Evolutionary conservation across 2,113 vertebrate species (phyloP).

Genomic region (Enhydra lutris): DNA sequence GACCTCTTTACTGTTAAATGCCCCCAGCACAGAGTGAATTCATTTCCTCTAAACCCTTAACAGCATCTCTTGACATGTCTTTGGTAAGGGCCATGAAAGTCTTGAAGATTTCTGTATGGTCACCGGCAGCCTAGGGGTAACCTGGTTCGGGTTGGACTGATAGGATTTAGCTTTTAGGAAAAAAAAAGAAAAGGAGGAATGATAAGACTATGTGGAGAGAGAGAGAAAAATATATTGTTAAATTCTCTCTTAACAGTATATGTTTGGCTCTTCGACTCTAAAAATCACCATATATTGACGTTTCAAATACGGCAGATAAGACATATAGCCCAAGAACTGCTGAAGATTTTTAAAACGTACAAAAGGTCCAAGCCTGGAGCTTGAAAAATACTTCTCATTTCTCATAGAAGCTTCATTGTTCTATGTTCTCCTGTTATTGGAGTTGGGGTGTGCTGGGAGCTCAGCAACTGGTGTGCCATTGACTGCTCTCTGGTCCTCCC

Average conservation of each 20-base stretch:
- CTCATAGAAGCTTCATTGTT: background rate
- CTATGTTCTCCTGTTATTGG: background rate
- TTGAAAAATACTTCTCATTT: background rate
- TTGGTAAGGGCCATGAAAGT: background rate
- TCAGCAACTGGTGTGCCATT: background rate
- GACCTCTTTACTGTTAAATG: background rate
- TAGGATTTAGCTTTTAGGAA: background rate
- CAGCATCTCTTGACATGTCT: background rate
- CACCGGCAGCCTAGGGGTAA: background rate
- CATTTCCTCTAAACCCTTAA: background rate
- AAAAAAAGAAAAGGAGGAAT: background rate
- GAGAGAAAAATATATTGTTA: conserved; percentile 11
- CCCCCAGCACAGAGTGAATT: background rate
- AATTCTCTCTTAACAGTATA: background rate
- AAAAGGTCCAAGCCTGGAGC: background rate
- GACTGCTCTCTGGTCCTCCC: background rate
- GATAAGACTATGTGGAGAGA: background rate
- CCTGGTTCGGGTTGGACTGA: background rate
- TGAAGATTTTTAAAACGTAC: background rate
- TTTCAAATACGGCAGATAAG: background rate
- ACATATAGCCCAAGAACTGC: background rate
- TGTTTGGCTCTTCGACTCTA: background rate
- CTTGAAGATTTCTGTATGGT: background rate
- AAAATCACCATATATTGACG: background rate
- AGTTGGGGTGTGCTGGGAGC: background rate